A percentile compares a stretch with the other conserved stretches of the same genome.
These are phyloP conservation scores for Naja naja DNA, from an alignment of 2,113 vertebrate species.

Conservation along the genomic window DNA sequence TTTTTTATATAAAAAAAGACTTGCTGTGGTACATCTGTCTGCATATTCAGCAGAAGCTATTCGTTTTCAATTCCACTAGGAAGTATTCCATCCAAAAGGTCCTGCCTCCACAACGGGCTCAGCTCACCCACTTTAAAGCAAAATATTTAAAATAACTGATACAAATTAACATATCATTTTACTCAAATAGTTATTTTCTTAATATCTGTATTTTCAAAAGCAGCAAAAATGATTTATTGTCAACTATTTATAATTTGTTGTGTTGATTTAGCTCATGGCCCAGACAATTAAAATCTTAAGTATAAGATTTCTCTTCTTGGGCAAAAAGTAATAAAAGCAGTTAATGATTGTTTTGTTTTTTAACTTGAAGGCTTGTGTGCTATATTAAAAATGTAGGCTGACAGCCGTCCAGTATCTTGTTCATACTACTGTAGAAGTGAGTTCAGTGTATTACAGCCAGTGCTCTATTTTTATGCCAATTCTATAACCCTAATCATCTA, in stretches of 20 bases:
- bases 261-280: slow-evolving; percentile 27
- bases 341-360: slow-evolving; percentile 26
- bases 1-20: neutral
- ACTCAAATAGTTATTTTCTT: slow-evolving; percentile 35
- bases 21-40: neutral
- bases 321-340: slow-evolving; percentile 33
- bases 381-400: neutral
- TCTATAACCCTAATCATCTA: neutral
- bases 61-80: neutral
- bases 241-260: neutral
- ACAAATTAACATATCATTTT: slow-evolving; percentile 39
- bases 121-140: slow-evolving; percentile 12
- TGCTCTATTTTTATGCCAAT: neutral
- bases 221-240: neutral
- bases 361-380: slow-evolving; percentile 38
- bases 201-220: neutral
- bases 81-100: neutral
- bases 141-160: slow-evolving; percentile 44
- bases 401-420: neutral
- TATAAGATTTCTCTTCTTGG: slow-evolving; percentile 30
- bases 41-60: neutral
- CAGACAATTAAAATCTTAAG: slow-evolving; percentile 38
- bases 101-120: neutral
- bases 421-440: slow-evolving; percentile 43
- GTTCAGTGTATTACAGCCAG: slow-evolving; percentile 41